phyloP scores from a whole-genome alignment of 2,113 vertebrate species.

The Apaloderma vittatum region DNA sequence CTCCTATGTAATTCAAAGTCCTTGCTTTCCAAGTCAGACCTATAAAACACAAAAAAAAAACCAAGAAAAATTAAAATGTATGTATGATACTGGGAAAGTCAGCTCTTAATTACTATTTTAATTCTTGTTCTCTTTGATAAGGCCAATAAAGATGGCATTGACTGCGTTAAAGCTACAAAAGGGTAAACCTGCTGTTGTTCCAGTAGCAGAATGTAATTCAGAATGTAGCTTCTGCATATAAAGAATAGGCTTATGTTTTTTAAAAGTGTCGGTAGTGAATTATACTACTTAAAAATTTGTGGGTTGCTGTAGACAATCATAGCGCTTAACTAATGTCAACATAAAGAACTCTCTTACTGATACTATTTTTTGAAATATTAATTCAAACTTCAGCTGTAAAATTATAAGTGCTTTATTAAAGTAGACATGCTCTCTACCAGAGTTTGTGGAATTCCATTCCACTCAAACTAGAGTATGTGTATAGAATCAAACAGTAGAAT shows the following conservation, averaged over 20 bases:
- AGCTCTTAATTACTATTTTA: not conserved
- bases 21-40: not conserved
- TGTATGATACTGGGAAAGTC: not conserved
- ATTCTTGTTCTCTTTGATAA: slow-evolving; percentile 1
- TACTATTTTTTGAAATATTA: slow-evolving; percentile 69
- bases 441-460: slow-evolving; percentile 21
- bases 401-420: slow-evolving; percentile 59
- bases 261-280: not conserved
- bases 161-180: not conserved
- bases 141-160: not conserved
- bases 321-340: slow-evolving; percentile 64
- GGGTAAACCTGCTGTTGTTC: not conserved
- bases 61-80: not conserved
- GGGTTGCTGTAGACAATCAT: slow-evolving; percentile 10
- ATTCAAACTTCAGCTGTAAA: slow-evolving; percentile 65
- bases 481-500: not conserved
- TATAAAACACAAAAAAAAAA: not conserved
- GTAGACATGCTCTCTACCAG: not conserved
- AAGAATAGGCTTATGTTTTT: slow-evolving; percentile 3
- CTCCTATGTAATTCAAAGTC: not conserved
- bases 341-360: slow-evolving; percentile 45
- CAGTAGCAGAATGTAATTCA: slow-evolving; percentile 34
- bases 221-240: not conserved
- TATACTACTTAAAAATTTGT: slow-evolving; percentile 38
- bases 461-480: not conserved